A percentile compares a stretch with the other conserved stretches of the same genome.
Evolutionary conservation across 1,140 invertebrate species (phyloP).

Genomic region (Diabrotica virgifera): DNA sequence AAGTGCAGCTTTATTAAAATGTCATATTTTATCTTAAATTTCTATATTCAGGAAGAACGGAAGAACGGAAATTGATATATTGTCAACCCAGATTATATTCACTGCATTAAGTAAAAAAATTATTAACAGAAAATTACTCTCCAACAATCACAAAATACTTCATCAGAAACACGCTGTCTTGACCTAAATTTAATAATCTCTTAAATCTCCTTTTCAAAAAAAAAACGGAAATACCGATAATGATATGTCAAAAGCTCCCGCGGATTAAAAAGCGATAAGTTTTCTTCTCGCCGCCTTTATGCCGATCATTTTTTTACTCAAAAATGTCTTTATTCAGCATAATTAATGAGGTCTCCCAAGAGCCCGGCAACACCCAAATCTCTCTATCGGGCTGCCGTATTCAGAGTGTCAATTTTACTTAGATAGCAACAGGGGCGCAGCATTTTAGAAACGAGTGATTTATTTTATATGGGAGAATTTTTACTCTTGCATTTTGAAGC

Average conservation of each 20-base stretch:
- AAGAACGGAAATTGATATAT: too few species aligned
- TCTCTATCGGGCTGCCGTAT: neutral
- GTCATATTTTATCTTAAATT: too few species aligned
- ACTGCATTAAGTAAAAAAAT: too few species aligned
- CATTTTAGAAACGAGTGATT: too few species aligned
- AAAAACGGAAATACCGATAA: neutral
- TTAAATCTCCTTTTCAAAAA: neutral
- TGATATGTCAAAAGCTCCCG: neutral
- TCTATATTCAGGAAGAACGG: too few species aligned
- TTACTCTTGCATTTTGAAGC: too few species aligned
- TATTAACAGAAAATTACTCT: too few species aligned
- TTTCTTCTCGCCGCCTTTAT: neutral
- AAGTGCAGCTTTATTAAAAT: too few species aligned
- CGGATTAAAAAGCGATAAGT: conserved; percentile 1
- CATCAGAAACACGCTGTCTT: neutral
- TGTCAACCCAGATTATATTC: too few species aligned
- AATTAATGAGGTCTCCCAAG: neutral
- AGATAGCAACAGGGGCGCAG: neutral
- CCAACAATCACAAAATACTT: too few species aligned
- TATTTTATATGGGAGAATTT: too few species aligned
- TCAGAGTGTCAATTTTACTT: neutral
- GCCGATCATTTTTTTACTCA: neutral
- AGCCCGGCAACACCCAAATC: neutral
- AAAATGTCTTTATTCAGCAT: conserved; percentile 1
- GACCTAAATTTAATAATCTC: neutral